These are phyloP conservation scores for Baronia brevicornis DNA, from an alignment of 2,888 invertebrate species.

Conservation along the genomic window DNA sequence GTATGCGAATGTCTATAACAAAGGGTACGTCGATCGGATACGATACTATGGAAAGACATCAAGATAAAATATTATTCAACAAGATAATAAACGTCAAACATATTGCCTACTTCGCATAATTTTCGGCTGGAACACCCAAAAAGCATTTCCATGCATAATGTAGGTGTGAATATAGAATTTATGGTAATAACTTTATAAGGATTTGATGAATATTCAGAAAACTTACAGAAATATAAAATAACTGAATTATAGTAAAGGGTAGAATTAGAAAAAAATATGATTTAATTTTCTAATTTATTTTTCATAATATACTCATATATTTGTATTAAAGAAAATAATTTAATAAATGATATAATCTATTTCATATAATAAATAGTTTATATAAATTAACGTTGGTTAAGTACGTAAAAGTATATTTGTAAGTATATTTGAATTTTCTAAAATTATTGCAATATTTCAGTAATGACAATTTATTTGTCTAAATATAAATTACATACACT, in stretches of 20 bases:
- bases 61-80: conserved; percentile 68
- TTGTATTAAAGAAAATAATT: no score
- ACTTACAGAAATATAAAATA: conserved; percentile 1
- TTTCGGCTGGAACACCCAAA: conserved; percentile 51
- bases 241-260: conserved; percentile 1
- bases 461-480: no score
- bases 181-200: conserved; percentile 35
- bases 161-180: conserved; percentile 39
- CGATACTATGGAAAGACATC: conserved; percentile 45
- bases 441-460: no score
- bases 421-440: no score
- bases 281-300: no score
- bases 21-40: conserved; percentile 22
- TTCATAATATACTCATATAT: no score
- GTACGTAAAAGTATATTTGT: no score
- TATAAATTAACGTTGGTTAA: no score
- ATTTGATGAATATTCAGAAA: conserved; percentile 23
- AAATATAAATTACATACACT: no score
- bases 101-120: conserved; percentile 66
- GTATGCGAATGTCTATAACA: conserved; percentile 16
- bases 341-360: no score
- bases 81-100: conserved; percentile 54
- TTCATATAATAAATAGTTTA: no score
- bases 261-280: no score
- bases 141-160: conserved; percentile 56